phyloP scores from a whole-genome alignment of 1,140 invertebrate species.

The Meloidogyne chitwoodi region DNA sequence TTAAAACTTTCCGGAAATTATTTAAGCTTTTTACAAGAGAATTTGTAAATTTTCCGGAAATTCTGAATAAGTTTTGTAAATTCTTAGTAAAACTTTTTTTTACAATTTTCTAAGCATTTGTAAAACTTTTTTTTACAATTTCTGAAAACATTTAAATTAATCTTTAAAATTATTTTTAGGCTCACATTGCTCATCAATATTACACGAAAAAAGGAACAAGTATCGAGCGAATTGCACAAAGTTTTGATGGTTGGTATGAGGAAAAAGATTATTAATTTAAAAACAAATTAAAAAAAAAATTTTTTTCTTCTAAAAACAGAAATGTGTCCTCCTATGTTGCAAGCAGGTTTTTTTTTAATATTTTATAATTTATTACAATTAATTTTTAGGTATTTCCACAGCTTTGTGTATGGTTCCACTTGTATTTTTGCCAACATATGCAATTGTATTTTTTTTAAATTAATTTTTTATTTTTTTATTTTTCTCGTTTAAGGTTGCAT shows the following conservation, averaged over 20 bases:
- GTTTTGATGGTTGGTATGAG: constrained; percentile 21
- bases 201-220: constrained; percentile 42
- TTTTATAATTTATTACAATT: neutral
- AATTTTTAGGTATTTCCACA: constrained; percentile 17
- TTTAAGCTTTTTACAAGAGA: too few relatives aligned
- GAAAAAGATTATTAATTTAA: neutral
- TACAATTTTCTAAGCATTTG: too few relatives aligned
- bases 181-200: constrained; percentile 56
- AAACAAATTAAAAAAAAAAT: neutral
- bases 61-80: too few relatives aligned
- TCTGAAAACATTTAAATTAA: neutral
- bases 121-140: neutral
- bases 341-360: constrained; percentile 21
- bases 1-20: too few relatives aligned
- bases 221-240: constrained; percentile 40
- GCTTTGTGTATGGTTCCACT: constrained; percentile 55
- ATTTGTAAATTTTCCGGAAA: neutral
- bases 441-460: constrained; percentile 32
- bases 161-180: constrained; percentile 33
- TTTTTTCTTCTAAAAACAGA: constrained; percentile 28
- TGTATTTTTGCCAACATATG: constrained; percentile 55
- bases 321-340: constrained; percentile 54
- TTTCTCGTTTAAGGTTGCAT: constrained; percentile 34
- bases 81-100: neutral
- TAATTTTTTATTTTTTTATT: neutral